These are phyloP conservation scores for Thermophis baileyi DNA, from an alignment of 2,113 vertebrate genomes.

Conservation along the genomic window DNA sequence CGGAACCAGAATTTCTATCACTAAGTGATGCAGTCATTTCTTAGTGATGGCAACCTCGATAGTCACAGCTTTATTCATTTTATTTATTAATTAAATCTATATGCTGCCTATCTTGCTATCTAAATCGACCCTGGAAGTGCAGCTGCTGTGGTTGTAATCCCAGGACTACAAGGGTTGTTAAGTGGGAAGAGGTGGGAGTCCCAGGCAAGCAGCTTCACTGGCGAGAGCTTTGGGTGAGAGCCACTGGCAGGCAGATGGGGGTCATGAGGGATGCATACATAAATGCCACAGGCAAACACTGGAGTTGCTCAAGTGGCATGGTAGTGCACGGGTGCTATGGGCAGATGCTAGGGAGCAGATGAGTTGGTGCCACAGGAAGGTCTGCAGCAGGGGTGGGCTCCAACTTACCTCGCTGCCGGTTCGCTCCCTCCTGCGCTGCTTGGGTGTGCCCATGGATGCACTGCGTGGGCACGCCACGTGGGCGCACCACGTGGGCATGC, in stretches of 20 bases:
- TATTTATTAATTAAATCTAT: background rate
- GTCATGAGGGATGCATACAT: background rate
- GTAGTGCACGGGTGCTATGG: background rate
- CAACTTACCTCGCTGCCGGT: no score
- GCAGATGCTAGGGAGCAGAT: background rate
- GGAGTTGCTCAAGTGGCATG: background rate
- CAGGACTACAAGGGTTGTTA: background rate
- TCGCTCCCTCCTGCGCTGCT: no score
- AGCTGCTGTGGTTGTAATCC: background rate
- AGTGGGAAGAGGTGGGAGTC: background rate
- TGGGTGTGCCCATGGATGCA: no score
- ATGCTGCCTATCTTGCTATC: background rate
- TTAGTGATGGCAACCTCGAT: background rate
- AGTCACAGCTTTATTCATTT: background rate
- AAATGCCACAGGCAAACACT: background rate
- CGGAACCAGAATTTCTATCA: no score
- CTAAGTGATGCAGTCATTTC: background rate
- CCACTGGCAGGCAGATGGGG: background rate
- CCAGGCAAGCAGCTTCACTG: background rate
- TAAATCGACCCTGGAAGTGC: background rate
- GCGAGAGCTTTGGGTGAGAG: background rate
- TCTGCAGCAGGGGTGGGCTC: no score
- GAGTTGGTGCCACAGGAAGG: background rate
- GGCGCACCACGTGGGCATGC: no score
- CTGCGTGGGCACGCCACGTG: no score